Base-by-base conservation (phyloP, 1,140 invertebrate genomes). In the Andrena cerasifolii region DNA sequence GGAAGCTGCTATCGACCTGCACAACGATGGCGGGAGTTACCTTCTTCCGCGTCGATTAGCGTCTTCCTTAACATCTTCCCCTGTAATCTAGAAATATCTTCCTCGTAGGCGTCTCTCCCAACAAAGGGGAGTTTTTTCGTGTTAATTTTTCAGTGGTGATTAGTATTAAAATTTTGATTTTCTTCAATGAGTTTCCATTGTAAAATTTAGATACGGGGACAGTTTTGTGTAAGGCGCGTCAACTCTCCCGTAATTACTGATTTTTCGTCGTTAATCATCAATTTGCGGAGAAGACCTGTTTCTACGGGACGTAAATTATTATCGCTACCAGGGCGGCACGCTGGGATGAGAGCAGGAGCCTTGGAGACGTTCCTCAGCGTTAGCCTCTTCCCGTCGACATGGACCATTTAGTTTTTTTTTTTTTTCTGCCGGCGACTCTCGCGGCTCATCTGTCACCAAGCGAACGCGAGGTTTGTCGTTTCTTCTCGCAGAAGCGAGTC, bases 381-480 rank as follows among this genome's bases (percentile, higher is more conserved):
- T n/a, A n/a, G 28, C 45, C 18, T 16, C 31, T 65, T 21, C 26
- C 51, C 49, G 33, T 36, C 73, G 70, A 71, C 65, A 33, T 79
- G 47, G 58, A 26, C 14, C 45, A 33, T 67, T 77, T 59, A 31
- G 16, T 53, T 12, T 24, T 72, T 31, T 40, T 58, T 53, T 12
- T 24, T 72, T 31, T 40, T 58, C 18, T 12, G 49, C 28, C 31
- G 36, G 36, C 73, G 80, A 65, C 67, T 36, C 68, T 45, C n/a
- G 21, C 51, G 43, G 58, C 80, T 84, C 82, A 84, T 84, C 80
- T 66, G 82, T 84, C 80, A 79, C 75, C 53, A 31, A 12, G 56
- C 75, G 24, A 78, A 71, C 77, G 73, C 58, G 78, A 80, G 81
- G 56, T 70, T 67, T 65, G 68, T 84, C 78, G 77, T 84, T 84